Conservation (phyloP, 2,113 vertebrate genomes). For the Xenopus borealis region DNA sequence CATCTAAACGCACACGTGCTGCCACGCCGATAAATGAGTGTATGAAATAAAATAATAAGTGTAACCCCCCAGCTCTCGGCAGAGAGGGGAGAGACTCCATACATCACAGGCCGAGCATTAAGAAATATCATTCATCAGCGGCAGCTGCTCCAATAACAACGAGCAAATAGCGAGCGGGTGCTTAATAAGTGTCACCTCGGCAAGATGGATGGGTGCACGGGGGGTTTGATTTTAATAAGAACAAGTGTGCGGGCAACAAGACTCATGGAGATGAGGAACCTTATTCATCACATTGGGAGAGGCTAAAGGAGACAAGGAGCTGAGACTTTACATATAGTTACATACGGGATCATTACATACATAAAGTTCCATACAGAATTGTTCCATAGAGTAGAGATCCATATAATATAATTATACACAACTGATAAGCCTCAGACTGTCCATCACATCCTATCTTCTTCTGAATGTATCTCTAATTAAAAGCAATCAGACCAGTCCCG, state of each 20-base stretch:
- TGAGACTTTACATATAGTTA: too few relatives aligned
- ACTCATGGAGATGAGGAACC: neutral
- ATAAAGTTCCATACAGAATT: too few relatives aligned
- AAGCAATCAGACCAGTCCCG: too few relatives aligned
- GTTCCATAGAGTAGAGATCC: too few relatives aligned
- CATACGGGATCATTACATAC: too few relatives aligned
- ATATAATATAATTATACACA: too few relatives aligned
- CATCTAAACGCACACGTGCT: slow-evolving; percentile 15
- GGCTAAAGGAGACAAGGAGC: too few relatives aligned
- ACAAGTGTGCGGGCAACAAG: neutral
- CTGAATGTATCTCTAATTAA: too few relatives aligned
- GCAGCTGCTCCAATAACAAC: slow-evolving; percentile 3
- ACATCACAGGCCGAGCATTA: slow-evolving; percentile 25
- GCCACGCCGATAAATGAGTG: slow-evolving; percentile 10
- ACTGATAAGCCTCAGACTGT: too few relatives aligned
- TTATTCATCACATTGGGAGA: neutral
- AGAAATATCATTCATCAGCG: slow-evolving; percentile 41
- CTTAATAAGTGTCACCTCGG: slow-evolving; percentile 12
- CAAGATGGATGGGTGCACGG: slow-evolving; percentile 9
- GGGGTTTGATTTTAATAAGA: slow-evolving; percentile 13
- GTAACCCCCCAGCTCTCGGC: neutral
- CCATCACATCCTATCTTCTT: too few relatives aligned
- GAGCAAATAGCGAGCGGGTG: neutral
- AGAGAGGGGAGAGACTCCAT: neutral
- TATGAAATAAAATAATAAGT: neutral